phyloP scores from a whole-genome alignment of 1,140 invertebrate genomes.

The Leucophenga varia region DNA sequence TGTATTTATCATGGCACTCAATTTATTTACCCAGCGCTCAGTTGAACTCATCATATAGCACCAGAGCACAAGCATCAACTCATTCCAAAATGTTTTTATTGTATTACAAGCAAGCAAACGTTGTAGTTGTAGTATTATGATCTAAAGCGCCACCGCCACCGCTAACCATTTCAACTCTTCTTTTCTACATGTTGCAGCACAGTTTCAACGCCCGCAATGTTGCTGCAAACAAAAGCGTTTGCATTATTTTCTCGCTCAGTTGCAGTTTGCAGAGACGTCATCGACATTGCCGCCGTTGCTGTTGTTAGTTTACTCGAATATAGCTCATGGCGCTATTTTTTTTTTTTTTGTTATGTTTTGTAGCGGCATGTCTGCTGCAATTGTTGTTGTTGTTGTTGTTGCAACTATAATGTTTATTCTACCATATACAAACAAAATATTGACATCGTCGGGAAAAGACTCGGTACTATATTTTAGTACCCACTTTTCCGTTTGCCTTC shows the following conservation, averaged over 20 bases:
- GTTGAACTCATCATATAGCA: constrained; percentile 21
- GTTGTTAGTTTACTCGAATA: constrained; percentile 15
- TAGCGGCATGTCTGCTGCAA: constrained; percentile 9
- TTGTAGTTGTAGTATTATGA: too few relatives aligned
- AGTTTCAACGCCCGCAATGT: neutral
- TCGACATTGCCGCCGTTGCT: constrained; percentile 2
- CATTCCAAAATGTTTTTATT: too few relatives aligned
- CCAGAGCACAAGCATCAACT: too few relatives aligned
- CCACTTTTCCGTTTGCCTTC: too few relatives aligned
- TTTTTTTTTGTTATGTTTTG: too few relatives aligned
- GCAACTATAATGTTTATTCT: constrained; percentile 1
- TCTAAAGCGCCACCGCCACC: too few relatives aligned
- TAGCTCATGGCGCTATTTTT: constrained; percentile 18
- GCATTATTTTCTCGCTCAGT: constrained; percentile 5
- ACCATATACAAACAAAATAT: too few relatives aligned
- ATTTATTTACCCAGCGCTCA: constrained; percentile 42
- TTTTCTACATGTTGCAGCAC: too few relatives aligned
- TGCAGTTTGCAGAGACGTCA: constrained; percentile 10
- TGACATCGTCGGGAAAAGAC: too few relatives aligned
- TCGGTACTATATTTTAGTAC: too few relatives aligned
- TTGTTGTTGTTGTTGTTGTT: constrained; percentile 24
- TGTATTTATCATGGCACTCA: constrained; percentile 38
- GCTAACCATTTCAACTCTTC: too few relatives aligned
- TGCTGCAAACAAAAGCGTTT: neutral
- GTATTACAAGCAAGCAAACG: too few relatives aligned